phyloP scores from a whole-genome alignment of 1,140 invertebrate genomes.

The Drosophila kanapiae region DNA sequence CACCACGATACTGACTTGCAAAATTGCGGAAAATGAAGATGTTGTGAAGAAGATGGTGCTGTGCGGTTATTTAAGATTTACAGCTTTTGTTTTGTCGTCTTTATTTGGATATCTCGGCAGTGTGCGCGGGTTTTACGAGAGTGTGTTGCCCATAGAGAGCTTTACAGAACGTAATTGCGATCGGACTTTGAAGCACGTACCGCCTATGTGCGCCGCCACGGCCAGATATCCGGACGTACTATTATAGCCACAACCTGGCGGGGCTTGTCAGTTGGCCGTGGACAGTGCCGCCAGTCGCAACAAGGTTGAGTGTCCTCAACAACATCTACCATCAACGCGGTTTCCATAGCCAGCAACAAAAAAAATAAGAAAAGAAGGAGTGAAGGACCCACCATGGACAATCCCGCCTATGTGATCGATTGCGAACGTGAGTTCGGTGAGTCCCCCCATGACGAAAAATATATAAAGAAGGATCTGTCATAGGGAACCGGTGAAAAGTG shows the following conservation, averaged over 20 bases:
- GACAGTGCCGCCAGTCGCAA: conserved; percentile 38
- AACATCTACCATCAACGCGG: not conserved
- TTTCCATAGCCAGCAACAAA: not conserved
- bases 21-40: conserved; percentile 21
- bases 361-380: not conserved
- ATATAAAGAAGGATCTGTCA: not conserved
- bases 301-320: conserved; percentile 8
- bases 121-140: conserved; percentile 17
- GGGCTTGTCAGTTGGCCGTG: conserved; percentile 47
- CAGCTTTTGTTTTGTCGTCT: conserved; percentile 4
- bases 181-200: conserved; percentile 53
- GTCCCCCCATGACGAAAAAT: not conserved
- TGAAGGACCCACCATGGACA: conserved; percentile 58
- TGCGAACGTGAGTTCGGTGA: conserved; percentile 68
- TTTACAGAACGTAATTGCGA: conserved; percentile 57
- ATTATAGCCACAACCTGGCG: conserved; percentile 14
- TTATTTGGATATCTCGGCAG: conserved; percentile 17
- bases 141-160: conserved; percentile 2
- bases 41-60: not conserved
- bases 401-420: conserved; percentile 65
- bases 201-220: not conserved
- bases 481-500: not conserved
- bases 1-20: conserved; percentile 40
- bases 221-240: conserved; percentile 28
- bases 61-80: conserved; percentile 48